Evolutionary conservation across 1,140 invertebrate genomes (phyloP).

Genomic region (Tetramorium alpestre): DNA sequence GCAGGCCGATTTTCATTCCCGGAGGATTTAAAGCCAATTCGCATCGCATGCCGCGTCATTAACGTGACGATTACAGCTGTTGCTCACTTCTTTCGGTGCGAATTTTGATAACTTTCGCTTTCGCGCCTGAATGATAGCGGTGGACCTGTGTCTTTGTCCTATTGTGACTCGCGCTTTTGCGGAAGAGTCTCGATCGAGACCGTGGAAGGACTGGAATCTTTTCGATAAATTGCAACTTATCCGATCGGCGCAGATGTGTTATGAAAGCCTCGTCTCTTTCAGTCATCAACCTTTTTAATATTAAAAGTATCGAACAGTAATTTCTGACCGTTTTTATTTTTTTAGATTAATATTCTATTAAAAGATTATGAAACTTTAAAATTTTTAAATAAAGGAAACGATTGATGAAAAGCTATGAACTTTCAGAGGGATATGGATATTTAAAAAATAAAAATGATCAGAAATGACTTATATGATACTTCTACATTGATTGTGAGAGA

Average conservation of each 20-base stretch:
- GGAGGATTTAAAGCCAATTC: constrained; percentile 24
- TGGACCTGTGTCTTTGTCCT: neutral
- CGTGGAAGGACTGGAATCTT: constrained; percentile 12
- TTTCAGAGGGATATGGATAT: no score
- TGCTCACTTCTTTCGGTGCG: neutral
- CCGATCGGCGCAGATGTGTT: neutral
- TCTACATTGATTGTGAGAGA: no score
- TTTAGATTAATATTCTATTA: no score
- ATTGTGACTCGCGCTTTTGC: neutral
- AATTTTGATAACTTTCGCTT: constrained; percentile 4
- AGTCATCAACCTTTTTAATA: no score
- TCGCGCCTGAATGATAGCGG: neutral
- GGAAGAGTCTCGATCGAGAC: neutral
- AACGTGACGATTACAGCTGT: neutral
- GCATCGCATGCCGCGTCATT: neutral
- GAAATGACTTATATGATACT: no score
- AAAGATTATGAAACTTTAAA: no score
- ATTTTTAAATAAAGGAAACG: no score
- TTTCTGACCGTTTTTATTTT: no score
- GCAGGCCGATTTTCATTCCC: constrained; percentile 57
- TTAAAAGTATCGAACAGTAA: no score
- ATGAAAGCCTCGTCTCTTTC: constrained; percentile 5
- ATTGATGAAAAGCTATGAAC: no score
- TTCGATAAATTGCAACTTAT: neutral
- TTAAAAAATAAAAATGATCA: no score